phyloP scores from a whole-genome alignment of 2,113 vertebrate genomes.

The Eulemur macaco region DNA sequence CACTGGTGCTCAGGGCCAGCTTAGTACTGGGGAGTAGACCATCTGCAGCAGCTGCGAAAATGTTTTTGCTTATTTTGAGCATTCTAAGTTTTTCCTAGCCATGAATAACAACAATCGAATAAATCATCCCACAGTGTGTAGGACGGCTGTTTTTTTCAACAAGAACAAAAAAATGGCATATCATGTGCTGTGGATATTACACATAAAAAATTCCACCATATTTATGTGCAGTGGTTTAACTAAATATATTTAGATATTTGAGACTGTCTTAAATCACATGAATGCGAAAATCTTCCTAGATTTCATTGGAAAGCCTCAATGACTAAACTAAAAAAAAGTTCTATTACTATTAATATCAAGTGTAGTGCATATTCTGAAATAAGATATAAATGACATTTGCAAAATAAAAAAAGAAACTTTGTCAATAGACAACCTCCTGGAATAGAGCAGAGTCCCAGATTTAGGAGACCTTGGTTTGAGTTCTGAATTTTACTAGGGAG shows the following conservation, averaged over 20 bases:
- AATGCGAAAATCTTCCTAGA: background rate
- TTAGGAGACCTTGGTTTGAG: background rate
- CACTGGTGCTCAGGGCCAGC: slow-evolving; percentile 54
- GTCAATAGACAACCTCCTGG: background rate
- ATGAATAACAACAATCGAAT: slow-evolving; percentile 78
- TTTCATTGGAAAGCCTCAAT: background rate
- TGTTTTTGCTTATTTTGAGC: slow-evolving; percentile 84
- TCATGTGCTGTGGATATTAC: background rate
- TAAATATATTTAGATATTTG: background rate
- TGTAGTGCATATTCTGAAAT: background rate
- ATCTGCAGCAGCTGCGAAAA: slow-evolving; percentile 83
- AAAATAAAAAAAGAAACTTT: background rate
- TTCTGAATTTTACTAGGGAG: background rate
- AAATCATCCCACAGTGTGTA: slow-evolving; percentile 75
- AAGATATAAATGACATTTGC: background rate
- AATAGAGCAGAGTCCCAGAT: background rate
- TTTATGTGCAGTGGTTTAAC: background rate
- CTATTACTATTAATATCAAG: background rate
- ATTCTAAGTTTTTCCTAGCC: slow-evolving; percentile 81
- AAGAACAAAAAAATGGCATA: background rate
- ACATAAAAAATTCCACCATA: background rate
- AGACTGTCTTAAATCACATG: background rate
- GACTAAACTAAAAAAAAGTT: background rate
- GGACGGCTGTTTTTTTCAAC: slow-evolving; percentile 48
- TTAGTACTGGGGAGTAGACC: slow-evolving; percentile 72